Evolutionary conservation across 2,888 invertebrate species (phyloP), one percentile per base, ranked within the genome.

Genomic region (Corbicula japonica): DNA sequence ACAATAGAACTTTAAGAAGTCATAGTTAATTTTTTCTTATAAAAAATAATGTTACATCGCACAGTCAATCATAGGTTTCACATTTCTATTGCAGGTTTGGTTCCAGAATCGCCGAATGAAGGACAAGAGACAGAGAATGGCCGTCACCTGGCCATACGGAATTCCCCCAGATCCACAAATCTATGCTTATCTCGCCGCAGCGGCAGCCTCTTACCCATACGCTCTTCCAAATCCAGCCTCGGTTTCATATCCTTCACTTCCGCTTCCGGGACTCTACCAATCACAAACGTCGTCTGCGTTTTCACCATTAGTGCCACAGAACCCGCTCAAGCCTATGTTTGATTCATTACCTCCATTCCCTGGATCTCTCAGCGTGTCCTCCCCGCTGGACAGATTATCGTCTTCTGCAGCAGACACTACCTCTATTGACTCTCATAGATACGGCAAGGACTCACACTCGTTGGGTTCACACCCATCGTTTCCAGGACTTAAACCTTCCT

Each of bases 31-130:
- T n/a, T n/a, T n/a, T n/a, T n/a, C n/a, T n/a, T n/a, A n/a, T n/a
- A n/a, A n/a, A n/a, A n/a, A n/a, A n/a, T n/a, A n/a, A n/a, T n/a
- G n/a, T n/a, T n/a, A n/a, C n/a, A n/a, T n/a, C n/a, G n/a, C n/a
- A n/a, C n/a, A n/a, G n/a, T n/a, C n/a, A n/a, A n/a, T n/a, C n/a
- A n/a, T n/a, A n/a, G n/a, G n/a, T n/a, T n/a, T n/a, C n/a, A n/a
- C n/a, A n/a, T 74, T 50, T 52, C 23, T 68, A 52, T 74, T 84
- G 21, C 84, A 93, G 93, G 92, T 93, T 28, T 99, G 99, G 99
- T 99, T 99, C 93, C 98, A 98, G 95, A 98, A 98, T 93, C 95
- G 98, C 41, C 95, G 98, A 60, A 98, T 98, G 98, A 98, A 99
- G 93, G 99, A 99, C 95, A 99, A 99, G 91, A 95, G 99, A 0